Conservation (phyloP, 30 jellyfish, hydroid and myxozoan genomes). For the Cassiopea andromeda region DNA sequence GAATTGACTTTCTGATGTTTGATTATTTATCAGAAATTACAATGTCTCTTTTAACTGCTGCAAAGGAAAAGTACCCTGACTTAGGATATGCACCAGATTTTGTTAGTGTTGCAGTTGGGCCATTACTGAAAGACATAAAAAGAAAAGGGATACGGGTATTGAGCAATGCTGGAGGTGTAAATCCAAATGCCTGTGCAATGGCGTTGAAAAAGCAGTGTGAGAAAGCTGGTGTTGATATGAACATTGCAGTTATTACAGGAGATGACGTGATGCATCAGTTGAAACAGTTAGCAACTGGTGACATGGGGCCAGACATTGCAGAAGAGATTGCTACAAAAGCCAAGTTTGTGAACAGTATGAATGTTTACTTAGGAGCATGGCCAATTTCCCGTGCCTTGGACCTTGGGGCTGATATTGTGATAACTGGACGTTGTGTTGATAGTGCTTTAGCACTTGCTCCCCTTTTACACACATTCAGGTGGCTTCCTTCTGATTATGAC, state of each 20-base stretch:
- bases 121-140: slow-evolving; percentile 76
- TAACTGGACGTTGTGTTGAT: slow-evolving; percentile 92
- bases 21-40: slow-evolving; percentile 91
- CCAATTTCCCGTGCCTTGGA: slow-evolving; percentile 89
- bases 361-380: slow-evolving; percentile 93
- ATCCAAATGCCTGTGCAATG: slow-evolving; percentile 86
- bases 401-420: slow-evolving; percentile 91
- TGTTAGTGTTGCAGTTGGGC: slow-evolving; percentile 79
- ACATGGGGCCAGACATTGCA: slow-evolving; percentile 54
- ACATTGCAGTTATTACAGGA: slow-evolving; percentile 92
- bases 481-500: slow-evolving; percentile 79
- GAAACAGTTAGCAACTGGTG: slow-evolving; percentile 20
- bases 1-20: slow-evolving; percentile 80
- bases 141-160: slow-evolving; percentile 79
- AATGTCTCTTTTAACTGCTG: slow-evolving; percentile 86
- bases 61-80: slow-evolving; percentile 75
- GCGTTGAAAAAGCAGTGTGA: slow-evolving; percentile 77
- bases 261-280: slow-evolving; percentile 81
- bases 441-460: slow-evolving; percentile 95
- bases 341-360: slow-evolving; percentile 81
- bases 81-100: slow-evolving; percentile 90
- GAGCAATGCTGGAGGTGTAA: slow-evolving; percentile 95
- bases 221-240: slow-evolving; percentile 75
- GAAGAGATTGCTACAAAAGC: slow-evolving; percentile 39
- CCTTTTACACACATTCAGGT: slow-evolving; percentile 71